Evolutionary conservation across 2,797 vertebrate genomes (phyloP), one percentile per base, ranked within the genome.

Genomic region (Siniperca obscura): DNA sequence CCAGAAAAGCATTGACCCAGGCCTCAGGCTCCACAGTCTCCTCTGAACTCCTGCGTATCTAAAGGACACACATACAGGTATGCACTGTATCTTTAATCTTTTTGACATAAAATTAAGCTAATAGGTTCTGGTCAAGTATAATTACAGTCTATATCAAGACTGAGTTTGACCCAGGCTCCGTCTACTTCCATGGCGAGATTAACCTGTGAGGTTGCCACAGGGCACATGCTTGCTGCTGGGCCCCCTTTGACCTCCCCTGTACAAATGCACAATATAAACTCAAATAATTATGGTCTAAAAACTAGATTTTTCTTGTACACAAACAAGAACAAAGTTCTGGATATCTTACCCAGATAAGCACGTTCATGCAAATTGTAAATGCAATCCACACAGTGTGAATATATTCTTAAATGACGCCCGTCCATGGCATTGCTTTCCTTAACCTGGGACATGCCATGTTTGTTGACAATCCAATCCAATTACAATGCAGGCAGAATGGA

Each of bases 1-100:
- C 98, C 57, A 99, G 94, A 82, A 99, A 96, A 81, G 98, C 97
- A 0, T 99, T 99, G 90, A 98, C 96, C 98, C 98, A 99, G 84
- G 97, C 96, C 91, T 98, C 97, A 13, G 96, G 96, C 81, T 97
- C 96, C 17, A 88, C 94, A 22, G 94, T 91, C 71, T 96, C 96
- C 16, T 86, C 89, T 0, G 87, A 91, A 70, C 89, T 90, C 78
- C 92, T 95, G 85, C 91, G 92, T 88, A 97, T 93, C 98, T 99
- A 84, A 73, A 40, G 60, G 25, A 59, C 64, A 88, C 62, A 87
- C 19, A 62, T 12, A 59, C 16, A 81, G 40, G 21, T 30, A n/a
- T 34, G 9, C 38, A 57, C 3, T 27, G 30, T 16, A 72, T n/a
- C 48, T 56, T 80, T 48, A 8, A 53, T 53, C 61, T 66, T 50